Conservation (phyloP, 1,140 invertebrate species). For the Heterodera carotae region DNA sequence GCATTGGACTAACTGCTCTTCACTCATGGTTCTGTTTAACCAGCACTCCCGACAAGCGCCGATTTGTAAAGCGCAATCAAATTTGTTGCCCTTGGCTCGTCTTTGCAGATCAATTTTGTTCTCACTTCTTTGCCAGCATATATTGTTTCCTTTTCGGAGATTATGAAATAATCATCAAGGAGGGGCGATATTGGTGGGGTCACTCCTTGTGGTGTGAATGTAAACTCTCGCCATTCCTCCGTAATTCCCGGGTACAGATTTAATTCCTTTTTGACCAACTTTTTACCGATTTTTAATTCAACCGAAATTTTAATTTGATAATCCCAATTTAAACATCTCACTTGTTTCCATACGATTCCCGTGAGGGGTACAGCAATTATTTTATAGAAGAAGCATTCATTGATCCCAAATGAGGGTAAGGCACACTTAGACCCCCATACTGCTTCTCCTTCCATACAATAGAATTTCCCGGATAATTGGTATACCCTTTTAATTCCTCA, state of each 20-base stretch:
- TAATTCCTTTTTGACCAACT: background rate
- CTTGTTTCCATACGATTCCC: background rate
- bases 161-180: background rate
- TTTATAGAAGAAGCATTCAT: slow-evolving; percentile 11
- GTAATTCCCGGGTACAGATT: slow-evolving; percentile 6
- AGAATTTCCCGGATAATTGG: background rate
- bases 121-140: background rate
- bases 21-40: background rate
- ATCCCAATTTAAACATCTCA: background rate
- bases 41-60: background rate
- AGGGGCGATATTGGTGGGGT: background rate
- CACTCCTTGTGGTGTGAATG: background rate
- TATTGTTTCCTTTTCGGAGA: background rate
- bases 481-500: background rate
- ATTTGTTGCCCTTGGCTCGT: background rate
- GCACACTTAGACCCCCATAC: slow-evolving; percentile 9
- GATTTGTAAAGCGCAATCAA: background rate
- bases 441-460: background rate
- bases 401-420: background rate
- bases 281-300: background rate
- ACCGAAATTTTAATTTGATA: background rate
- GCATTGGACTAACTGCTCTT: background rate
- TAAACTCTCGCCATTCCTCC: background rate
- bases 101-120: background rate
- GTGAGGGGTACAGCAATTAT: background rate